Evolutionary conservation across 2,113 vertebrate species (phyloP).

Genomic region (Pelodiscus sinensis): DNA sequence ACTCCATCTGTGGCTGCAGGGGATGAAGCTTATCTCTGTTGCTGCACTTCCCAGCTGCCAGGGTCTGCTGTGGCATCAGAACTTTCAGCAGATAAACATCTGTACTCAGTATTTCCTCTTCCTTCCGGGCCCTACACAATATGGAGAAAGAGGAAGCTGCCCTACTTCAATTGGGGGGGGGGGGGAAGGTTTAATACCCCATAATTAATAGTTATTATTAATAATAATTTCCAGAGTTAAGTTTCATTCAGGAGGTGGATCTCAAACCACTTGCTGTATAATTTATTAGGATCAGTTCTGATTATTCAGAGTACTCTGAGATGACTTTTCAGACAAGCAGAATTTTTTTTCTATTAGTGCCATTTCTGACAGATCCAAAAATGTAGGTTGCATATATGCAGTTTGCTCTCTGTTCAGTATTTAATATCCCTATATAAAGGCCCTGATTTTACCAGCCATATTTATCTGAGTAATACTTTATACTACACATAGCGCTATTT

Average conservation of each 20-base stretch:
- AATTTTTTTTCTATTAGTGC: constrained; percentile 18
- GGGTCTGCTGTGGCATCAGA: background rate
- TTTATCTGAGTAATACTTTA: background rate
- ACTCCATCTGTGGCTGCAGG: background rate
- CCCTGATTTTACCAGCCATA: background rate
- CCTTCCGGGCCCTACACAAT: background rate
- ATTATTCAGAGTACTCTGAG: background rate
- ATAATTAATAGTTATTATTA: background rate
- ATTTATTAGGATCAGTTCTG: background rate
- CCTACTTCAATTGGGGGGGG: background rate
- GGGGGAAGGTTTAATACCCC: background rate
- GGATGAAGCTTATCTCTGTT: background rate
- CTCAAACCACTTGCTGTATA: background rate
- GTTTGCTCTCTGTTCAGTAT: constrained; percentile 25
- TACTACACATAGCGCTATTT: background rate
- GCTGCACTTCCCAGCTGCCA: background rate
- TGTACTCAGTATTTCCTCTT: background rate
- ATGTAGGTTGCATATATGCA: constrained; percentile 13
- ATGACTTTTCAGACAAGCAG: background rate
- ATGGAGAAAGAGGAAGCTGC: background rate
- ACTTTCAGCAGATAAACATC: background rate
- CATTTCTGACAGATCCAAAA: constrained; percentile 21
- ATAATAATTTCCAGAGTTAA: background rate
- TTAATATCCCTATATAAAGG: background rate
- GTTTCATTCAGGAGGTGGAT: background rate